Percentiles rank a stretch among this genome's conserved stretches.
Evolutionary conservation across 2,113 vertebrate genomes (phyloP).

Genomic region (Chloroceryle aenea): DNA sequence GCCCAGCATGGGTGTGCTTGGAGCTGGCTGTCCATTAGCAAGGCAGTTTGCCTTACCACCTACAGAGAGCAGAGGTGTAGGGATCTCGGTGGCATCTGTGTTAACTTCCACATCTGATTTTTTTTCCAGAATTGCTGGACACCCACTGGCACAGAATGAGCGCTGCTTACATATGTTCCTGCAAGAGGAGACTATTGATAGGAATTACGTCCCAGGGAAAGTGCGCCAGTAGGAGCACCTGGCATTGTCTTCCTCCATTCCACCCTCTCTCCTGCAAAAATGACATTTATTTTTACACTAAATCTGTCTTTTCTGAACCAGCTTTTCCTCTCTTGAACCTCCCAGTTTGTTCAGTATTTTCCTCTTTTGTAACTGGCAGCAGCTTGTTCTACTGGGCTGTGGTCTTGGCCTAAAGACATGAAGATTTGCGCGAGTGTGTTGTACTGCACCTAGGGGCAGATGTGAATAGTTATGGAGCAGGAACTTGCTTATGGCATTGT

Average conservation of each 20-base stretch:
- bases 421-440: conserved; percentile 47
- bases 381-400: conserved; percentile 70
- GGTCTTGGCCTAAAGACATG: conserved; percentile 66
- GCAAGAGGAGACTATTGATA: conserved; percentile 97
- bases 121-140: conserved; percentile 93
- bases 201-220: conserved; percentile 99
- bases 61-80: background rate
- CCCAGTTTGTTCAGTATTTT: conserved; percentile 73
- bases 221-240: conserved; percentile 90
- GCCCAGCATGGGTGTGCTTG: rapidly evolving
- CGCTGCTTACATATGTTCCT: conserved; percentile 99
- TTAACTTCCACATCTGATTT: conserved; percentile 54
- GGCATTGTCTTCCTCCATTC: conserved; percentile 77
- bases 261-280: conserved; percentile 80
- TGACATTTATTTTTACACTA: conserved; percentile 91
- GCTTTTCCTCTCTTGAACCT: conserved; percentile 77
- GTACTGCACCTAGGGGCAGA: background rate
- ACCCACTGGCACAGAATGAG: conserved; percentile 98
- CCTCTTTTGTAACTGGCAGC: conserved; percentile 74
- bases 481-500: conserved; percentile 2
- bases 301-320: conserved; percentile 81
- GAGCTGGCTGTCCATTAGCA: rapidly evolving
- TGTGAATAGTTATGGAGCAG: conserved; percentile 24
- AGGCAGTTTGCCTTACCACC: background rate
- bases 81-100: background rate